Evolutionary conservation across 2,113 vertebrate species (phyloP).

Genomic region (Regulus satrapa): DNA sequence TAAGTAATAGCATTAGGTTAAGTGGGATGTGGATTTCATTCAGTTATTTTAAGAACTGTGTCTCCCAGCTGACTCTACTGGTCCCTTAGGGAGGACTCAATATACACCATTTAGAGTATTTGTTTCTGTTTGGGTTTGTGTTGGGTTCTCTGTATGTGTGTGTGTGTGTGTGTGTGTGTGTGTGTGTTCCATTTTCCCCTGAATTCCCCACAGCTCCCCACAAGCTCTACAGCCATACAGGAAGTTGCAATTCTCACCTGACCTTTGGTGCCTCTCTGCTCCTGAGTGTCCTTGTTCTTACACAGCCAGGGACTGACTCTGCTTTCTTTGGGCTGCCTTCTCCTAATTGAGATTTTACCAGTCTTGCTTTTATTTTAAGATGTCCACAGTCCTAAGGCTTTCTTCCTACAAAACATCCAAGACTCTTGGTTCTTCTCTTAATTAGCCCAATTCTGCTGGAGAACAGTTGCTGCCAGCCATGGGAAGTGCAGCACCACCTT

Average conservation of each 20-base stretch:
- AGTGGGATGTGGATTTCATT: not conserved
- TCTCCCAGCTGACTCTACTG: not conserved
- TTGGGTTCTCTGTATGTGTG: too few species aligned
- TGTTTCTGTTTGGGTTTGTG: not conserved
- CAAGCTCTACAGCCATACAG: not conserved
- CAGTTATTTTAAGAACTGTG: slow-evolving; percentile 3
- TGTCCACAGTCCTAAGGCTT: not conserved
- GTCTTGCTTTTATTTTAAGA: not conserved
- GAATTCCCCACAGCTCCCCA: not conserved
- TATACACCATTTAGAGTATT: not conserved
- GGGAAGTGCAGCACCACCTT: not conserved
- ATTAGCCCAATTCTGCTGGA: not conserved
- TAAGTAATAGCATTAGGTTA: not conserved
- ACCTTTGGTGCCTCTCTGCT: not conserved
- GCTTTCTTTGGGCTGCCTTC: not conserved
- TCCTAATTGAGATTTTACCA: not conserved
- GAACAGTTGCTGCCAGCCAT: not conserved
- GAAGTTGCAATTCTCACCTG: not conserved
- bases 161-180: not conserved
- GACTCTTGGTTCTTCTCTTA: not conserved
- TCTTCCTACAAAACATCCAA: not conserved
- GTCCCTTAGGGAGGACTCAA: not conserved
- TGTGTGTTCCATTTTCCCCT: not conserved
- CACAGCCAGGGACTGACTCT: not conserved
- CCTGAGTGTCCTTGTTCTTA: not conserved